Percentiles rank a stretch among this genome's conserved stretches.
phyloP scores from a whole-genome alignment of 2,113 vertebrate genomes.

The Thunnus thynnus region DNA sequence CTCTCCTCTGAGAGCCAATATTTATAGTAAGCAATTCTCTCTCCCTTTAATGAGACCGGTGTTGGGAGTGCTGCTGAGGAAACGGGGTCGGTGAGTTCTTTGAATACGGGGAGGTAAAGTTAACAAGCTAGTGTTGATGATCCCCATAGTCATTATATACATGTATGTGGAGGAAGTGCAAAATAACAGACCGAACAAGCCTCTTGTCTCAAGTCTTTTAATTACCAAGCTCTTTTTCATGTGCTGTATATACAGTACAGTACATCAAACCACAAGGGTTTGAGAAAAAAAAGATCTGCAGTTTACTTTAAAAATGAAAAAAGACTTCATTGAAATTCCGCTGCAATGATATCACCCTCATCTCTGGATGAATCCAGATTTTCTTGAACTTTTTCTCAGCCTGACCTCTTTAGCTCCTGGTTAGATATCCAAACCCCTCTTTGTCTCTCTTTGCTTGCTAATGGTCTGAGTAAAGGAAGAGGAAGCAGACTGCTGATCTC shows the following conservation, averaged over 20 bases:
- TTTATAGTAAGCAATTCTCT: constrained; percentile 68
- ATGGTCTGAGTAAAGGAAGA: background rate
- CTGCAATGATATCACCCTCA: too few relatives aligned
- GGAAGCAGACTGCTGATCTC: background rate
- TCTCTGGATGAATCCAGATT: background rate
- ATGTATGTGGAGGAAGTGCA: too few relatives aligned
- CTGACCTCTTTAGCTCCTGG: background rate
- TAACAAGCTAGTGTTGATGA: background rate
- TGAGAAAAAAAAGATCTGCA: too few relatives aligned
- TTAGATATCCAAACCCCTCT: background rate
- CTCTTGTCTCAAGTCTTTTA: background rate
- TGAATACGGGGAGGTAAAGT: background rate
- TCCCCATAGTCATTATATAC: background rate
- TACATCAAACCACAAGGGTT: background rate
- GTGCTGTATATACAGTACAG: background rate
- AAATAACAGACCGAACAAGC: too few relatives aligned
- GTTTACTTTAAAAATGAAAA: too few relatives aligned
- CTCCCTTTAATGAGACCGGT: constrained; percentile 41
- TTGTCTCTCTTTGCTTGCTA: too few relatives aligned
- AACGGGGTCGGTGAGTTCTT: constrained; percentile 3
- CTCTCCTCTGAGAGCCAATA: constrained; percentile 58
- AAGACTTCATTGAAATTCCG: too few relatives aligned
- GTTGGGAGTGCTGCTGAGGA: constrained; percentile 21
- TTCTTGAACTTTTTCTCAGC: background rate
- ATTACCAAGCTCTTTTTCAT: background rate